Evolutionary conservation across 2,888 invertebrate genomes (phyloP), one percentile per base, ranked within the genome.

Genomic region (Dione vanillae): DNA sequence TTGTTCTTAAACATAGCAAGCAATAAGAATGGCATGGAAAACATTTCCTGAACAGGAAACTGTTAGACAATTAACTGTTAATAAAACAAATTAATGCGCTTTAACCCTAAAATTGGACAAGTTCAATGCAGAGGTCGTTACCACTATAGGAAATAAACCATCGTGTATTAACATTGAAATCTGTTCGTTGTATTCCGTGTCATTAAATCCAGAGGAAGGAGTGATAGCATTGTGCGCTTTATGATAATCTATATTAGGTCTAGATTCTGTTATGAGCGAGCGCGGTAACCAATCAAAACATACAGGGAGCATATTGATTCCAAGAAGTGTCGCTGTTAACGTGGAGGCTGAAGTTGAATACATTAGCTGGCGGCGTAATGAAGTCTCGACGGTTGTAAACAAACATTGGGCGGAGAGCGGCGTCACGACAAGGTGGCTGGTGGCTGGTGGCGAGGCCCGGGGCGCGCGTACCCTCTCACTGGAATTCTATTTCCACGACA

Each of bases 281-380:
- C 79, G 82, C 83, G 84, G 82, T 83, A 91, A 88, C 91, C 91
- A 92, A 92, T 93, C 93, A 93, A 93, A 93, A 93, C 93, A 92
- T 92, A 92, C 93, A 92, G 91, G 91, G 90, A 92, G 91, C 92
- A 91, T 93, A 93, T 93, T 93, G 93, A 93, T 93, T 93, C 93
- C 90, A 91, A 92, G 93, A 93, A 93, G 93, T 93, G 93, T 93
- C 93, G 92, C 91, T 92, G 93, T 92, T 92, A 92, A 91, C 93
- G 92, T 91, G 91, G 88, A 92, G 92, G 92, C 92, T 92, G 92
- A 92, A 93, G 93, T 92, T 92, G 93, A 93, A 93, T 93, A 93
- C 93, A 93, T 93, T 93, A 93, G 92, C 92, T 91, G 86, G 87
- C 89, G 90, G 92, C 91, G 92, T 93, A 93, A 93, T 93, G 93